These are phyloP conservation scores for Yponomeuta malinellus DNA, from an alignment of 2,888 invertebrate genomes.

Conservation along the genomic window DNA sequence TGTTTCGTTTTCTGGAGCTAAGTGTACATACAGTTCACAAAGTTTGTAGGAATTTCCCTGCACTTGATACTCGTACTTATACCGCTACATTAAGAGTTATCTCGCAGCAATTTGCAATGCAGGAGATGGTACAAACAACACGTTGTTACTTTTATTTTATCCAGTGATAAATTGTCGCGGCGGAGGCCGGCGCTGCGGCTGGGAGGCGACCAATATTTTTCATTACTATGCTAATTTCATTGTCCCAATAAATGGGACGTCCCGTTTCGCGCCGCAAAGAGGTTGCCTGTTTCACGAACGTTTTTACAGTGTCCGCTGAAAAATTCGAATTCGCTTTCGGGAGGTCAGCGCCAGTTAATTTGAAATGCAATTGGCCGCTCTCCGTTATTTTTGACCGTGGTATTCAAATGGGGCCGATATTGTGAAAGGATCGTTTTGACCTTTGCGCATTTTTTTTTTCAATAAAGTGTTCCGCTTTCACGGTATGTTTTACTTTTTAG, in stretches of 20 bases:
- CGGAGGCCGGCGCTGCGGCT: slow-evolving; percentile 36
- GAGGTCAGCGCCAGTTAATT: slow-evolving; percentile 57
- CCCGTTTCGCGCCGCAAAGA: slow-evolving; percentile 55
- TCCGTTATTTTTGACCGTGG: slow-evolving; percentile 19
- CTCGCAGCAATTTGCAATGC: background rate
- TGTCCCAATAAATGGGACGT: slow-evolving; percentile 65
- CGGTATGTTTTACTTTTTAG: too few species aligned
- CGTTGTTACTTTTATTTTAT: slow-evolving; percentile 30
- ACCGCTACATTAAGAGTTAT: too few species aligned
- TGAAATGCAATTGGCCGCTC: slow-evolving; percentile 62
- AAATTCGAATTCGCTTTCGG: slow-evolving; percentile 63
- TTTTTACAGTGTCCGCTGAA: slow-evolving; percentile 63
- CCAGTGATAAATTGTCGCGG: slow-evolving; percentile 40
- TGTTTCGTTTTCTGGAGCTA: too few species aligned
- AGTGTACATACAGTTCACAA: too few species aligned
- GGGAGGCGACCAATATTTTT: slow-evolving; percentile 66
- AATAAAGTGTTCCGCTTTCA: background rate
- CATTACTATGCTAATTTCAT: slow-evolving; percentile 75
- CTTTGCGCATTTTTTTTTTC: background rate
- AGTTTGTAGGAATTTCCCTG: too few species aligned
- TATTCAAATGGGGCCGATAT: slow-evolving; percentile 8
- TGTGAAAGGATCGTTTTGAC: background rate
- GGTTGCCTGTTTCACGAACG: slow-evolving; percentile 60
- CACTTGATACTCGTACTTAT: too few species aligned
- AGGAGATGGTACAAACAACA: slow-evolving; percentile 1